phyloP scores from a whole-genome alignment of 1,140 invertebrate genomes.

The Pachyrhynchus sulphureomaculatus region DNA sequence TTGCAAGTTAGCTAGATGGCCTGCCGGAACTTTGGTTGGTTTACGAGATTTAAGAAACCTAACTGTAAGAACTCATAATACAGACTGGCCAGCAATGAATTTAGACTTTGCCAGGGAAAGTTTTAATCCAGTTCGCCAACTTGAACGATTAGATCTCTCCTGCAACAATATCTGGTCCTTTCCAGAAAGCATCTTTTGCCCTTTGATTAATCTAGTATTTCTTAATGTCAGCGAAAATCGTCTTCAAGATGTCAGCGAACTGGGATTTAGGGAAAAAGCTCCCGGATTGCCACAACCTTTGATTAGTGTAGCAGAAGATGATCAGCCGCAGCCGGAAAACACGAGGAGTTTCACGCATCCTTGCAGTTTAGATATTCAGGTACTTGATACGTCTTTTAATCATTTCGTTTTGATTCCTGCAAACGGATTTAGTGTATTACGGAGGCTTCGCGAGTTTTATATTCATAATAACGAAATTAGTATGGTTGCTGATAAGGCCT shows the following conservation, averaged over 20 bases:
- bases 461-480: conserved; percentile 84
- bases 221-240: conserved; percentile 83
- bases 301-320: conserved; percentile 61
- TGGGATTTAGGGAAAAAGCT: conserved; percentile 69
- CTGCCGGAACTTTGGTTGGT: conserved; percentile 70
- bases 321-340: conserved; percentile 49
- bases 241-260: conserved; percentile 78
- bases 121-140: conserved; percentile 68
- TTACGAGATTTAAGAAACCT: conserved; percentile 76
- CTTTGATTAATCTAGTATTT: conserved; percentile 71
- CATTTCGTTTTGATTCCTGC: conserved; percentile 78
- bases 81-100: conserved; percentile 73
- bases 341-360: conserved; percentile 53
- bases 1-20: conserved; percentile 81
- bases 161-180: conserved; percentile 87
- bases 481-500: conserved; percentile 77
- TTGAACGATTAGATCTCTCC: conserved; percentile 82
- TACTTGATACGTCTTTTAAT: conserved; percentile 81
- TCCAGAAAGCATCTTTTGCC: conserved; percentile 81
- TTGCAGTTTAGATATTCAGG: conserved; percentile 77
- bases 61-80: conserved; percentile 77
- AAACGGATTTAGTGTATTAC: conserved; percentile 74
- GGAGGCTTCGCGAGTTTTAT: conserved; percentile 72
- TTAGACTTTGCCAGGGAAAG: conserved; percentile 74
- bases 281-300: conserved; percentile 59